Base-by-base conservation (phyloP, 1,140 invertebrate species). In the Lepidotrigona ventralis region DNA sequence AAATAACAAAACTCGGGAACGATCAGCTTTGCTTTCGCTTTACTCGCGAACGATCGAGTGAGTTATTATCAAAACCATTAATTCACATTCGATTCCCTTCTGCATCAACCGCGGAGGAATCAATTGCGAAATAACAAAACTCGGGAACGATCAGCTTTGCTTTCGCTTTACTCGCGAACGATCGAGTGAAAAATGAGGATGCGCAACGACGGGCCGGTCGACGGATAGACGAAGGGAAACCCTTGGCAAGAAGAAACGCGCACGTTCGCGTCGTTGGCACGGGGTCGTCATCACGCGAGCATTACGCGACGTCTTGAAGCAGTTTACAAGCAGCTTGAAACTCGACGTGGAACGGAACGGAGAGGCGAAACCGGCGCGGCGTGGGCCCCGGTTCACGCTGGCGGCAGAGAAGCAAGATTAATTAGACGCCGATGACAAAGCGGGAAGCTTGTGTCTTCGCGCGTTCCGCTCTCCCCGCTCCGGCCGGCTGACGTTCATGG, bases 321-420 rank as follows among this genome's bases (percentile, higher is more conserved):
- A 86, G 86, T 90, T 90, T 87, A 81, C 89, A 85, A 89, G 86
- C 83, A 87, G 88, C 88, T 90, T 84, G 89, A 83, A 78, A 89
- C 84, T 82, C 72, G 60, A 29, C 69, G 81, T 75, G 29, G 85
- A 78, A 77, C 23, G 78, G 74, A 68, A 70, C 29, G 63, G 53
- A 70, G 66, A 74, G n/a, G 15, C 71, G 60, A 73, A 78, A 74
- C 29, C 70, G 29, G 69, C 72, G 72, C 14, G 72, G 64, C 39
- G n/a, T 19, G 51, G 51, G 39, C 26, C 64, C 33, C 33, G 29
- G 39, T 46, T 46, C 39, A 46, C 39, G 39, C 39, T 46, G 39
- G 39, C 60, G 21, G 26, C 17, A 60, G 64, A 71, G 64, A 71
- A 77, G 72, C 72, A 64, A 78, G 84, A 83, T 85, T 85, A 85